phyloP scores from a whole-genome alignment of 2,113 vertebrate species.

The Cnemophilus loriae region DNA sequence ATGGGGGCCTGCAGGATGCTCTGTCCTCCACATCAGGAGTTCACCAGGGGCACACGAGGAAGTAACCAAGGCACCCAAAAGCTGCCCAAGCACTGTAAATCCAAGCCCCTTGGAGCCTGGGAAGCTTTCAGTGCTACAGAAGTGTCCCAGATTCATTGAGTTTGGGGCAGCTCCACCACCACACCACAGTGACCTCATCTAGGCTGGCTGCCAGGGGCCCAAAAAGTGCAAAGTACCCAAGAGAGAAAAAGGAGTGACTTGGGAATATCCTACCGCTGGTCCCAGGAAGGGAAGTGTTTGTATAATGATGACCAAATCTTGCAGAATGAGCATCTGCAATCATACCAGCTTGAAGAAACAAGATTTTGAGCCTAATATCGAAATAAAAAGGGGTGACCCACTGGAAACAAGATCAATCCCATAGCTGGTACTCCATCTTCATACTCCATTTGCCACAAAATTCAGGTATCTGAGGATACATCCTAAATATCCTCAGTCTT shows the following conservation, averaged over 20 bases:
- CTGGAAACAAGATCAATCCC: background rate
- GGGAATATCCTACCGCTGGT: background rate
- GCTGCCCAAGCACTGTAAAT: background rate
- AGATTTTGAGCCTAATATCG: background rate
- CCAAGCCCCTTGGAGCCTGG: background rate
- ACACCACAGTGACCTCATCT: background rate
- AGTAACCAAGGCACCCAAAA: background rate
- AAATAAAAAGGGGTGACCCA: background rate
- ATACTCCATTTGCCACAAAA: background rate
- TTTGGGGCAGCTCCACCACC: background rate
- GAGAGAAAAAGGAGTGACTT: background rate
- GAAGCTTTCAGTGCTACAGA: background rate
- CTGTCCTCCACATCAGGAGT: background rate
- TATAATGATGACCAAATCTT: background rate
- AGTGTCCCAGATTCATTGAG: background rate
- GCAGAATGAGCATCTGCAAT: background rate
- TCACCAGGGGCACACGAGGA: background rate
- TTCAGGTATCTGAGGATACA: background rate
- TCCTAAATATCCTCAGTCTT: background rate
- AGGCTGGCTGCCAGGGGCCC: background rate
- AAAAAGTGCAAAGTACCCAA: background rate
- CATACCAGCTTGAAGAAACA: background rate
- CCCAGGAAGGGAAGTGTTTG: background rate
- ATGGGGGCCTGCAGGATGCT: background rate
- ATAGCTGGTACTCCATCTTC: background rate